Conservation (phyloP, 37 sponge, comb jelly and placozoan genomes). For the Aplysina aerophoba region DNA sequence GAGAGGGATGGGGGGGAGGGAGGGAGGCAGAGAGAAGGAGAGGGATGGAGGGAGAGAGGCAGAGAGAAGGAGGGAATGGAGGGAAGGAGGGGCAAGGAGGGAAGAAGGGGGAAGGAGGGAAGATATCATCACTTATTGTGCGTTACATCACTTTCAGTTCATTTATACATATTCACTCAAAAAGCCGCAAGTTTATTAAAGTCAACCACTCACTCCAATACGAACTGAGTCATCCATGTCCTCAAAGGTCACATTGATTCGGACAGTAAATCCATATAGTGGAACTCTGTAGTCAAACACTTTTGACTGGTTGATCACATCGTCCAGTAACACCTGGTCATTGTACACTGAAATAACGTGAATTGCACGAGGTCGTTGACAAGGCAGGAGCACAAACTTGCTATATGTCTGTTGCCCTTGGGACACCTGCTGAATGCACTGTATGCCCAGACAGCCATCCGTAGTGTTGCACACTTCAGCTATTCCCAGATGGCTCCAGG, state of each 20-base stretch:
- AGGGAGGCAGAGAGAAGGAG: slow-evolving; percentile 46
- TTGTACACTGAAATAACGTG: no score
- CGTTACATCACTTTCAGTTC: no score
- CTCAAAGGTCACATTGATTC: not conserved
- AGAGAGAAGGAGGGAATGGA: no score
- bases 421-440: not conserved
- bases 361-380: not conserved
- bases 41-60: no score
- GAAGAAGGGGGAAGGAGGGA: no score
- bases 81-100: no score
- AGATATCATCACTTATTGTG: no score
- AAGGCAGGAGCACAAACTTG: slow-evolving; percentile 1
- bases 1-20: slow-evolving; percentile 49
- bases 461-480: slow-evolving; percentile 10
- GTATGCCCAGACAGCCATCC: not conserved
- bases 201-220: slow-evolving; percentile 1
- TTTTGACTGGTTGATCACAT: not conserved
- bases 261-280: not conserved
- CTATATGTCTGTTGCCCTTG: not conserved
- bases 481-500: not conserved
- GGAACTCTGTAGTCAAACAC: not conserved
- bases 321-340: not conserved
- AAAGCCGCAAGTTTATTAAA: no score
- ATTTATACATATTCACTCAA: no score
- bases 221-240: not conserved